Conservation (phyloP, 2,888 invertebrate genomes). For the Cephus pulcher region DNA sequence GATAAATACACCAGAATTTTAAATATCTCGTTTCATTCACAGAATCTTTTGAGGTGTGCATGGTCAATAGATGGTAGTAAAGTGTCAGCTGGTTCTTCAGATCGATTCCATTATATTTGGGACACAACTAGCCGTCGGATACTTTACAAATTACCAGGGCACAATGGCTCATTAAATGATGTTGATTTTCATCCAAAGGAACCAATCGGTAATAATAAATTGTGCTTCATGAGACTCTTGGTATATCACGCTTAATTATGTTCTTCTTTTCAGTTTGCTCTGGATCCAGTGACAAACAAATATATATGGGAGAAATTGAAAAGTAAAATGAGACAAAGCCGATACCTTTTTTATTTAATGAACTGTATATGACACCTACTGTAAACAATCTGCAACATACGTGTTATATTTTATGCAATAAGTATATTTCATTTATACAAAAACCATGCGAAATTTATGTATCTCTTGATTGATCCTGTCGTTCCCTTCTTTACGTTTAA, state of each 20-base stretch:
- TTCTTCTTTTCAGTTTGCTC: conserved; percentile 78
- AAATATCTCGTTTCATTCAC: not conserved
- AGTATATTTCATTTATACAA: not conserved
- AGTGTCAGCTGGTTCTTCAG: conserved; percentile 93
- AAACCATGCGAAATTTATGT: not conserved
- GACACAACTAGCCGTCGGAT: conserved; percentile 93
- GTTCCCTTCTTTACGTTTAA: not conserved
- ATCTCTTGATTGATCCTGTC: not conserved
- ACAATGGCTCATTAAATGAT: conserved; percentile 97
- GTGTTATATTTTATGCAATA: not conserved
- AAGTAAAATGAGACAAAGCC: conserved; percentile 32
- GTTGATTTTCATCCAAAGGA: conserved; percentile 95
- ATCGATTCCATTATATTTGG: conserved; percentile 97
- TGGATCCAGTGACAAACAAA: conserved; percentile 93
- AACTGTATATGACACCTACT: not conserved
- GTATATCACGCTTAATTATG: conserved; percentile 1
- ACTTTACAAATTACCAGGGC: conserved; percentile 96
- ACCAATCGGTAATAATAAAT: conserved; percentile 76
- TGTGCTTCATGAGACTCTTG: not conserved
- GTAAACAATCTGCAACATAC: not conserved
- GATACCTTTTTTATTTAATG: not conserved
- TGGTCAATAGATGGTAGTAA: conserved; percentile 96
- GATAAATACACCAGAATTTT: not conserved
- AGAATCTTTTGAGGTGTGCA: conserved; percentile 89
- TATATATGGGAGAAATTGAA: conserved; percentile 96